phyloP scores from a whole-genome alignment of 2,797 vertebrate genomes.

The Lophotriccus pileatus region DNA sequence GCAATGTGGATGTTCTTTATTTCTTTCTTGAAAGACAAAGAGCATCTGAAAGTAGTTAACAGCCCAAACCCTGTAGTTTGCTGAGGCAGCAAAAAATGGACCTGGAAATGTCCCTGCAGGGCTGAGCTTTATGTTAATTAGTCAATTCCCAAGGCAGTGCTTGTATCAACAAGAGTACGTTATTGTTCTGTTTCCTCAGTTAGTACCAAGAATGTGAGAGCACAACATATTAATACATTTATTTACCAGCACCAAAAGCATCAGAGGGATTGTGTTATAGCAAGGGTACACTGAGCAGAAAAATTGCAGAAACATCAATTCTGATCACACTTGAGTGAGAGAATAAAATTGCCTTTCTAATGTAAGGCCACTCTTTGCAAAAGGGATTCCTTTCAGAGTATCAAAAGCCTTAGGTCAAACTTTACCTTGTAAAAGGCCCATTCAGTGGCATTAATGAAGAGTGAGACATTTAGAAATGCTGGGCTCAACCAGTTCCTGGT shows the following conservation, averaged over 20 bases:
- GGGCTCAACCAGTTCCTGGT: background rate
- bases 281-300: background rate
- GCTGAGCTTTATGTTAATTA: slow-evolving; percentile 67
- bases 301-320: background rate
- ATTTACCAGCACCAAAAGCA: slow-evolving; percentile 17
- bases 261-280: background rate
- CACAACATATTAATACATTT: slow-evolving; percentile 25
- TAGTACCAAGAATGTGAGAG: slow-evolving; percentile 12
- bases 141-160: slow-evolving; percentile 48
- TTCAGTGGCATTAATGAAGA: background rate
- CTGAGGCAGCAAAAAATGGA: slow-evolving; percentile 68
- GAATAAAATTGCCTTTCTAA: background rate
- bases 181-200: slow-evolving; percentile 52
- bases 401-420: background rate
- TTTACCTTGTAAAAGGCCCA: background rate
- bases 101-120: slow-evolving; percentile 64
- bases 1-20: slow-evolving; percentile 61
- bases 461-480: background rate
- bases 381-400: background rate
- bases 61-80: slow-evolving; percentile 55
- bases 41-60: slow-evolving; percentile 71
- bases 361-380: background rate
- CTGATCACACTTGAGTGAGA: background rate
- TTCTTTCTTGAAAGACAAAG: slow-evolving; percentile 64
- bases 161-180: slow-evolving; percentile 49